phyloP scores from a whole-genome alignment of 2,113 vertebrate genomes.

The Callipepla squamata region DNA sequence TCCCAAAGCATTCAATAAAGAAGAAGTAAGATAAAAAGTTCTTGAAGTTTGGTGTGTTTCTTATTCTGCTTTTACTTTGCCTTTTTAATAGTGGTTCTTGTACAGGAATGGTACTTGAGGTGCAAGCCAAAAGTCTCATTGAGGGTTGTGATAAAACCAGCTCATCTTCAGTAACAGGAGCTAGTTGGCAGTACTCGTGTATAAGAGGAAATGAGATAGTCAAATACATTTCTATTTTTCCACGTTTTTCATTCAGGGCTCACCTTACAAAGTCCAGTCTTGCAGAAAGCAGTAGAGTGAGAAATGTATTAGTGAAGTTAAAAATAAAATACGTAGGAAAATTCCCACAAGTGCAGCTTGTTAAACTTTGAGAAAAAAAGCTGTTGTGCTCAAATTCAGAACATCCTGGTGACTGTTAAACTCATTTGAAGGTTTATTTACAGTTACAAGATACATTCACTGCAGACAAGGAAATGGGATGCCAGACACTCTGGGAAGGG shows the following conservation, averaged over 20 bases:
- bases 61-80: neutral
- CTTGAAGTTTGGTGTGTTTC: neutral
- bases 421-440: conserved; percentile 19
- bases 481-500: conserved; percentile 12
- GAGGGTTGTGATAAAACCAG: neutral
- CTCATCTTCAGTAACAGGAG: neutral
- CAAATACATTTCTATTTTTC: neutral
- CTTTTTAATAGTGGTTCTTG: conserved; percentile 12
- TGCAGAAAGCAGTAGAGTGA: neutral
- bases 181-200: neutral
- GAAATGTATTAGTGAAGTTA: neutral
- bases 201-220: neutral
- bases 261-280: neutral
- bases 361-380: neutral
- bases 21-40: neutral
- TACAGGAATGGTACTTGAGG: neutral
- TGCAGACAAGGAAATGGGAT: neutral
- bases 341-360: neutral
- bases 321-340: neutral
- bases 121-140: neutral
- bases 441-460: conserved; percentile 12
- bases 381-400: neutral
- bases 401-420: neutral
- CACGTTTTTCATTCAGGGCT: neutral
- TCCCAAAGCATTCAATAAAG: neutral